These are phyloP conservation scores for Eulemur rubriventer DNA, from an alignment of 2,797 vertebrate species.

Conservation along the genomic window DNA sequence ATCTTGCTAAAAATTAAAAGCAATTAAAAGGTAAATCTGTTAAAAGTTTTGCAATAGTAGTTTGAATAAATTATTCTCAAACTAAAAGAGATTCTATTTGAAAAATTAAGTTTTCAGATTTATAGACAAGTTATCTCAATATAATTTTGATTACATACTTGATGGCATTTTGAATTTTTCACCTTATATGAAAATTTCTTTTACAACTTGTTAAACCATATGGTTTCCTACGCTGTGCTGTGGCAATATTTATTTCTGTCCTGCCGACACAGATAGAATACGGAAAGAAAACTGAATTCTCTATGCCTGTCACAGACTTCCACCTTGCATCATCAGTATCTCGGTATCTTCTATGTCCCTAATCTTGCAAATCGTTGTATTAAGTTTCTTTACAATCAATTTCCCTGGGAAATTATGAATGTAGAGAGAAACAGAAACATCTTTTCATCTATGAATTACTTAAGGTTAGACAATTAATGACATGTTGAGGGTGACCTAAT, in stretches of 20 bases:
- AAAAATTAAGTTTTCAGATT: neutral
- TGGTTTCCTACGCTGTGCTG: neutral
- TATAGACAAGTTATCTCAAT: neutral
- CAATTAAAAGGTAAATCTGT: neutral
- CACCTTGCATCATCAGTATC: neutral
- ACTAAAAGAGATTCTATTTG: neutral
- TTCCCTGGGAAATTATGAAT: neutral
- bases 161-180: neutral
- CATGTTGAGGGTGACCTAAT: neutral
- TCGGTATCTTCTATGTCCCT: neutral
- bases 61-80: neutral
- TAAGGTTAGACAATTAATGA: conserved; percentile 1
- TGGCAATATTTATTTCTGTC: neutral
- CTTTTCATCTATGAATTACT: neutral
- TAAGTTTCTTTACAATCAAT: neutral
- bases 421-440: neutral
- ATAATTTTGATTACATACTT: neutral
- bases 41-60: neutral
- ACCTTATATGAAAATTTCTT: neutral
- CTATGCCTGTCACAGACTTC: neutral
- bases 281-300: neutral
- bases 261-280: neutral
- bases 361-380: neutral
- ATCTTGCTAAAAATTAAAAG: neutral
- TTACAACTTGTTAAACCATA: neutral